Base-by-base conservation (phyloP, 2,888 invertebrate genomes). In the Phaonia tiefii region DNA sequence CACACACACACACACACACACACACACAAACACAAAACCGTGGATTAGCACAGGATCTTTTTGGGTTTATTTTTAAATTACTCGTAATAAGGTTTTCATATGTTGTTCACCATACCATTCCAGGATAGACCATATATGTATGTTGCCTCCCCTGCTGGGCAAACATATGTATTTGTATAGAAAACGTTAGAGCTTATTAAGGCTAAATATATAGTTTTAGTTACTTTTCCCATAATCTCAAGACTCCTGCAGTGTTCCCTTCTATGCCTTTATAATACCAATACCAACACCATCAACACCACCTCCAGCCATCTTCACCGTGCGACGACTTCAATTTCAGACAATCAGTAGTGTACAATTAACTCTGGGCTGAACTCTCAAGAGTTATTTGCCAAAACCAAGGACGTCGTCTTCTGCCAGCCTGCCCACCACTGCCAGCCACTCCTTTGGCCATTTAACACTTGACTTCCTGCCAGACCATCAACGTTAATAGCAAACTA, bases 1-100 rank as follows among this genome's bases (percentile, higher is more conserved):
- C n/a, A n/a, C n/a, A n/a, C n/a, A n/a, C n/a, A n/a, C n/a, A n/a
- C n/a, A n/a, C n/a, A n/a, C n/a, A n/a, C 15, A 8, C 1, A 46
- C 4, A 49, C 4, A 4, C n/a, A n/a, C n/a, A n/a, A n/a, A n/a
- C n/a, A n/a, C 17, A 20, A 15, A 65, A 46, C 56, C 17, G 13
- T 63, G 54, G 26, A 39, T 70, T 70, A 70, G 39, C 74, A 74
- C 69, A 25, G 66, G 66, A 76, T 66, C 22, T 22, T 7, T 60
- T 65, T 56, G n/a, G 37, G 46, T 66, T 77, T 77, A 63, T 63
- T 63, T 60, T 39, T 13, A 63, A 63, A 37, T n/a, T n/a, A n/a
- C n/a, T n/a, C n/a, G n/a, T 63, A 63, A 63, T 63, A 22, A 22
- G 42, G 42, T 20, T 42, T 60, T 39, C 37, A 58, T 58, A 46